Evolutionary conservation across 2,113 vertebrate species (phyloP).

Genomic region (Oryzias javanicus): DNA sequence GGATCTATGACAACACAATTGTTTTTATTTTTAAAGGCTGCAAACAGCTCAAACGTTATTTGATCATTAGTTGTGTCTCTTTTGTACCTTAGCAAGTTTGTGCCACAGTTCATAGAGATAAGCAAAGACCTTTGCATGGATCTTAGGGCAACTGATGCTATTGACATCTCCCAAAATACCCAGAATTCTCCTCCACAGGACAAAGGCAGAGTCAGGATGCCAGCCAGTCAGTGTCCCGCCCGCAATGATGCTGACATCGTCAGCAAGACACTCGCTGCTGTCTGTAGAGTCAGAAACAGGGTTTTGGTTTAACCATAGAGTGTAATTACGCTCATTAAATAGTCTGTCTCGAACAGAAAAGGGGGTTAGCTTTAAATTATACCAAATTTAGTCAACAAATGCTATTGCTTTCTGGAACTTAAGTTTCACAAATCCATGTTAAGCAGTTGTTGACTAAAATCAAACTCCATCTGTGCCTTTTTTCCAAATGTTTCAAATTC

Average conservation of each 20-base stretch:
- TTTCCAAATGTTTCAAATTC: slow-evolving; percentile 25
- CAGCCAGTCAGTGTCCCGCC: slow-evolving; percentile 93
- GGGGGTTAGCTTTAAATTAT: slow-evolving; percentile 10
- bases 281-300: slow-evolving; percentile 73
- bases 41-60: too few relatives aligned
- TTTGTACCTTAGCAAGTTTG: slow-evolving; percentile 91
- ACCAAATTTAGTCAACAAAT: slow-evolving; percentile 47
- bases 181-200: slow-evolving; percentile 93
- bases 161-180: slow-evolving; percentile 97
- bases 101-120: slow-evolving; percentile 96
- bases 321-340: background rate
- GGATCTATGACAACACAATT: slow-evolving; percentile 79
- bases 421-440: background rate
- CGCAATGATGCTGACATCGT: slow-evolving; percentile 95
- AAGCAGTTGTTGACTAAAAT: slow-evolving; percentile 49
- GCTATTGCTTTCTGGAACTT: background rate
- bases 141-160: slow-evolving; percentile 89
- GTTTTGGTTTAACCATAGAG: background rate
- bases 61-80: background rate
- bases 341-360: slow-evolving; percentile 5
- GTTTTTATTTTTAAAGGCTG: background rate
- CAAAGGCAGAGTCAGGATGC: slow-evolving; percentile 95
- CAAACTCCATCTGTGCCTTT: slow-evolving; percentile 1
- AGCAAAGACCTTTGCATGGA: slow-evolving; percentile 91
- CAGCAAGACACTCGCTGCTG: slow-evolving; percentile 90